A percentile compares a stretch with the other conserved stretches of the same genome.
These are phyloP conservation scores for Anguilla pacifica DNA, from an alignment of 2,797 vertebrate species.

Conservation along the genomic window DNA sequence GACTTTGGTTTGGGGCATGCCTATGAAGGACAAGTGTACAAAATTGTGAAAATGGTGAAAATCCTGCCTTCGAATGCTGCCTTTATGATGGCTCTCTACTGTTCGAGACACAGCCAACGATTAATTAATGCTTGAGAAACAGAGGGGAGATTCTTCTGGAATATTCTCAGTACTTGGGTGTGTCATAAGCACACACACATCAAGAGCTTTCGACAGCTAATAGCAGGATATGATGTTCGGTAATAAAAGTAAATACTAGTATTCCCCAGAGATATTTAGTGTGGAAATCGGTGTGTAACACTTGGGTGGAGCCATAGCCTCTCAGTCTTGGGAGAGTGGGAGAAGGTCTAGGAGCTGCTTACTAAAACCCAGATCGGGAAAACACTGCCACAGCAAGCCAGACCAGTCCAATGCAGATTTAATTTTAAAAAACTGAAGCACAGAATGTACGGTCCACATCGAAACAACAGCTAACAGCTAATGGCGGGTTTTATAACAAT, in stretches of 20 bases:
- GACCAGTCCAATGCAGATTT: neutral
- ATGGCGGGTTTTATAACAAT: neutral
- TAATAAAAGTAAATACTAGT: neutral
- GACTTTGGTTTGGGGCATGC: too few species aligned
- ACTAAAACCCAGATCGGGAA: neutral
- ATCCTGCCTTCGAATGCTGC: too few species aligned
- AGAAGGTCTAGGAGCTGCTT: neutral
- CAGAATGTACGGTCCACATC: neutral
- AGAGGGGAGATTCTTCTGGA: too few species aligned
- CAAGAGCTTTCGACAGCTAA: too few species aligned
- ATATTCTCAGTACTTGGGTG: too few species aligned
- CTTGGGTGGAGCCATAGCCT: neutral
- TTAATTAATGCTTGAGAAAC: neutral
- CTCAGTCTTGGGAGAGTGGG: too few species aligned
- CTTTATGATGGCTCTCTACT: too few species aligned
- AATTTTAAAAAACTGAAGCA: neutral
- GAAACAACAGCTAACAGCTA: neutral
- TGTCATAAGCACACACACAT: too few species aligned
- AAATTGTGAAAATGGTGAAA: too few species aligned
- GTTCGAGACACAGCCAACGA: too few species aligned
- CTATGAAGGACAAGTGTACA: too few species aligned
- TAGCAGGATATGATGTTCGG: too few species aligned
- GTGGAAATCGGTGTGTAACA: neutral
- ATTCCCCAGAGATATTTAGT: neutral
- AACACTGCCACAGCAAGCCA: neutral